Evolutionary conservation across 2,113 vertebrate species (phyloP).

Genomic region (Nannobrachium achirus): DNA sequence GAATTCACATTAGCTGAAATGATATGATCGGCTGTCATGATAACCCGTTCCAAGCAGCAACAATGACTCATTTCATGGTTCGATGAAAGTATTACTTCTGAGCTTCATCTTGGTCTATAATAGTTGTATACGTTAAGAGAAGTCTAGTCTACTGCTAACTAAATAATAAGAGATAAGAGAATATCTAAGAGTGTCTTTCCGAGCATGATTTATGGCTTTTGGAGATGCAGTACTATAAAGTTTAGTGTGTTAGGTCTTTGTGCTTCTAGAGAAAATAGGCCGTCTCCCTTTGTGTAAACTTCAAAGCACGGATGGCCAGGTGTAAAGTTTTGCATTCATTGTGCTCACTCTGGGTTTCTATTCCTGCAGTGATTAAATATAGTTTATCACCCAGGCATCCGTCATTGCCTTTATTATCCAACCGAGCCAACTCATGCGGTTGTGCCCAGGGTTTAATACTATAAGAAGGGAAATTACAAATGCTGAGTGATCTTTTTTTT

Average conservation of each 20-base stretch:
- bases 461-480: too few relatives aligned
- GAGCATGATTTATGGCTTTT: conserved; percentile 41
- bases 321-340: conserved; percentile 52
- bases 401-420: too few relatives aligned
- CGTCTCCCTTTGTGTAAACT: conserved; percentile 22
- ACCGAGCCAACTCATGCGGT: too few relatives aligned
- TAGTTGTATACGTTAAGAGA: conserved; percentile 2
- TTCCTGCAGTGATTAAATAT: conserved; percentile 16
- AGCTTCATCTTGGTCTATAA: conserved; percentile 31
- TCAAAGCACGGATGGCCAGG: conserved; percentile 40
- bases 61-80: conserved; percentile 60
- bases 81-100: conserved; percentile 48
- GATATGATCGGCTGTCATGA: conserved; percentile 46
- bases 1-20: conserved; percentile 59
- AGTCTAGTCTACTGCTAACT: not conserved
- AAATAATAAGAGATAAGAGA: not conserved
- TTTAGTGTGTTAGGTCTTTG: conserved; percentile 40
- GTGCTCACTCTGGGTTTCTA: conserved; percentile 34
- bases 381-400: too few relatives aligned
- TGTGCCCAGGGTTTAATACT: too few relatives aligned
- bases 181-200: conserved; percentile 8
- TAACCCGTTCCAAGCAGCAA: conserved; percentile 35
- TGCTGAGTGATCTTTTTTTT: too few relatives aligned
- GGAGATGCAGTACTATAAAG: conserved; percentile 21
- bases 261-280: conserved; percentile 16